These are phyloP conservation scores for Ursus arctos DNA, from an alignment of 2,113 vertebrate species.

Conservation along the genomic window DNA sequence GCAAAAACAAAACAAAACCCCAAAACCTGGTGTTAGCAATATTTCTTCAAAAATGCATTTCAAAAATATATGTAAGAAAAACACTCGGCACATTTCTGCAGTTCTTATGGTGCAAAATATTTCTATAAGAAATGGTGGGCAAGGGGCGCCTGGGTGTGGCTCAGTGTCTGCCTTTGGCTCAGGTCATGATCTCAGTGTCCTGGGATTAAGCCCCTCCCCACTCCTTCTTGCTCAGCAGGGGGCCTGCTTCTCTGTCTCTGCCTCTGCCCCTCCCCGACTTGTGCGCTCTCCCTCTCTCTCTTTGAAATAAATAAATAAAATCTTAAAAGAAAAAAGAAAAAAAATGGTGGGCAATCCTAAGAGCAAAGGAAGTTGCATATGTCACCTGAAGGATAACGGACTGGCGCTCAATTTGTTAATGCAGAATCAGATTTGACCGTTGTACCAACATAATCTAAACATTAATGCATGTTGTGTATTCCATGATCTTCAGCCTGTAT, in stretches of 20 bases:
- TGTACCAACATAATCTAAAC: neutral
- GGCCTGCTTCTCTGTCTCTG: neutral
- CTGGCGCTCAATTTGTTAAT: neutral
- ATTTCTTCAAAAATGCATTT: constrained; percentile 65
- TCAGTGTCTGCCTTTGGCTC: neutral
- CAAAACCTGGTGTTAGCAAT: neutral
- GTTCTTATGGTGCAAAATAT: constrained; percentile 44
- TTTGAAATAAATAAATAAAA: neutral
- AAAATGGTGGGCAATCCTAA: constrained; percentile 30
- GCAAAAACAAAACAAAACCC: constrained; percentile 45
- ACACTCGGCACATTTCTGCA: constrained; percentile 36
- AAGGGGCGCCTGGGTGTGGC: neutral
- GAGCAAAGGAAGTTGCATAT: neutral
- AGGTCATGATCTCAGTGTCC: neutral
- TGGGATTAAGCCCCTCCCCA: no score
- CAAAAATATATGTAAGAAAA: constrained; percentile 58
- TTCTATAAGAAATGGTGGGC: constrained; percentile 34
- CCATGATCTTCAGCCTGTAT: neutral
- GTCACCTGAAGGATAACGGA: neutral
- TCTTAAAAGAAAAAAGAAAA: neutral
- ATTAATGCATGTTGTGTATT: neutral
- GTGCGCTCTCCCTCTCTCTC: neutral
- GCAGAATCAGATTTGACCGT: neutral
- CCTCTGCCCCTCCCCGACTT: neutral
- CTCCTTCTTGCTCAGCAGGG: no score